Evolutionary conservation across 2,113 vertebrate genomes (phyloP).

Genomic region (Spilogale gracilis): DNA sequence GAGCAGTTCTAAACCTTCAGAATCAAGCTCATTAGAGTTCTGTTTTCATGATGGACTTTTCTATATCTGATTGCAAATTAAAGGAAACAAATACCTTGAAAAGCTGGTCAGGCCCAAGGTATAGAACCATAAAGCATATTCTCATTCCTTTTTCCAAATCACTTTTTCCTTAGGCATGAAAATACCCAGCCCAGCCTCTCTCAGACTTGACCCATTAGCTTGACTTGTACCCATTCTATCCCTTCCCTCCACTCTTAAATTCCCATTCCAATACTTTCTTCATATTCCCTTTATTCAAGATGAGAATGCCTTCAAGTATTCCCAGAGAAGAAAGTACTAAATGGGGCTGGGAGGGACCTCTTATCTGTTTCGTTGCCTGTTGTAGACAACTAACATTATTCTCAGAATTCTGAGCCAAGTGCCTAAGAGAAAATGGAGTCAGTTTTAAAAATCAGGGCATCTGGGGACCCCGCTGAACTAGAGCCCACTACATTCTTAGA

Average conservation of each 20-base stretch:
- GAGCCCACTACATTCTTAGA: not conserved
- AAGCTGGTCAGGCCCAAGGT: not conserved
- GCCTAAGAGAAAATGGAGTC: not conserved
- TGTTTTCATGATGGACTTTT: not conserved
- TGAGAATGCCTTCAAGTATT: not conserved
- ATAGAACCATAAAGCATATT: not conserved
- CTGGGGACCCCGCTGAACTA: not conserved
- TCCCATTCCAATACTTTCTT: not conserved
- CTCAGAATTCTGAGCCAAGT: constrained; percentile 28
- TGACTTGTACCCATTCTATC: not conserved
- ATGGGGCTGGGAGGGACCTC: not conserved
- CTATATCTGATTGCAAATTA: constrained; percentile 30
- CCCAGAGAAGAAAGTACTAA: not conserved
- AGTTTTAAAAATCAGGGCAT: not conserved
- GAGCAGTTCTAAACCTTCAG: not conserved
- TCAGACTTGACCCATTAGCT: not conserved
- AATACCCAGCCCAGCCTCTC: not conserved
- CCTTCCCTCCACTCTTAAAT: not conserved
- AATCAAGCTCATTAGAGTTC: not conserved
- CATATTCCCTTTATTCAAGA: not conserved
- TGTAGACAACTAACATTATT: not conserved
- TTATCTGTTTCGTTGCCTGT: not conserved
- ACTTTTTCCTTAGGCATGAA: not conserved
- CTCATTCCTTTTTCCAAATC: not conserved
- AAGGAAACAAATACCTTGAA: not conserved